These are phyloP conservation scores for Saguinus imperator DNA, from an alignment of 2,113 vertebrate genomes.

Conservation along the genomic window DNA sequence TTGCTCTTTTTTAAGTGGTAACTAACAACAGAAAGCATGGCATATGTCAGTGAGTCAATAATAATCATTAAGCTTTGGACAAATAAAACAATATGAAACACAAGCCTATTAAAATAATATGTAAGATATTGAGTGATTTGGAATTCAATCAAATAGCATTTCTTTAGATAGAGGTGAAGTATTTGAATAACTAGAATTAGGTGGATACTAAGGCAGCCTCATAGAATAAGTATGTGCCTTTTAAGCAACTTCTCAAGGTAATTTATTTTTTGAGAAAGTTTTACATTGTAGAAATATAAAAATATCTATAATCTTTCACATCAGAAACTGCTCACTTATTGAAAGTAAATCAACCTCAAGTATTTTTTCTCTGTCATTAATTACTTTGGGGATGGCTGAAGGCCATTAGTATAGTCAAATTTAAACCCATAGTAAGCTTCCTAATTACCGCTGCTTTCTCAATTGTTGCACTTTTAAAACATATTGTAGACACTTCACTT, in stretches of 20 bases:
- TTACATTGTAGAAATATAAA: not conserved
- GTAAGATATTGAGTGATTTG: not conserved
- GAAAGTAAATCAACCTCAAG: conserved; percentile 31
- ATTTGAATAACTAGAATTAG: not conserved
- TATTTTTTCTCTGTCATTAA: conserved; percentile 32
- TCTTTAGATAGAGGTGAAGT: not conserved
- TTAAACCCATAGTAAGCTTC: conserved; percentile 61
- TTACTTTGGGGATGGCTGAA: conserved; percentile 46
- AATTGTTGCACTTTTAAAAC: conserved; percentile 66
- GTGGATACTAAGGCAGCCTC: not conserved
- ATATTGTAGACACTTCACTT: conserved; percentile 54
- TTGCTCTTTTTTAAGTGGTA: not conserved
- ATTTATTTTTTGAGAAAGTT: conserved; percentile 23
- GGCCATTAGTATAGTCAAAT: conserved; percentile 62
- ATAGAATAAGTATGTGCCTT: not conserved
- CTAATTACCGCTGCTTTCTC: conserved; percentile 76
- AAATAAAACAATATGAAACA: not conserved
- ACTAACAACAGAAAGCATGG: not conserved
- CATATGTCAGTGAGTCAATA: not conserved
- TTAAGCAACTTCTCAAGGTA: conserved; percentile 1
- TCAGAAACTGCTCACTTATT: conserved; percentile 58
- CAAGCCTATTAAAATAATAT: not conserved
- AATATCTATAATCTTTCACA: conserved; percentile 46
- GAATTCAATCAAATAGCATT: conserved; percentile 15
- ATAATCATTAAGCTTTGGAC: not conserved